Base-by-base conservation (phyloP, 1,140 invertebrate species). In the Brachionus koreanus region DNA sequence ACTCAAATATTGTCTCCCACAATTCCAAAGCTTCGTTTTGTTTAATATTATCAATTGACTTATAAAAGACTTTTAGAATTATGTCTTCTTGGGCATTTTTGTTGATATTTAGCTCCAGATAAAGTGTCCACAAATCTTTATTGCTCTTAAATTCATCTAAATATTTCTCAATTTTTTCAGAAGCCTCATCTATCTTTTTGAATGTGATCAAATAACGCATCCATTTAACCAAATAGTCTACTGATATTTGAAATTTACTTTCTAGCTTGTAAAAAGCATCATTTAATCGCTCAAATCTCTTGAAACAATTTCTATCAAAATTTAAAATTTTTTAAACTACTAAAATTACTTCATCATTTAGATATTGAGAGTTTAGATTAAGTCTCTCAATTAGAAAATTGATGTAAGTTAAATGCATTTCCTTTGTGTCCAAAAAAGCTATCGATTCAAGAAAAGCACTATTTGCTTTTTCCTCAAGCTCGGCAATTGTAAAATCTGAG, bases 341-440 rank as follows among this genome's bases (percentile, higher is more conserved):
- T n/a, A n/a, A n/a, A n/a, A n/a, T 77, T 77, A 77, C 75, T n/a
- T 79, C 76, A 39, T 79, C 76, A 29, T 35, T 79, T n/a, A 79
- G 33, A 61, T 42, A 79, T 61, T 79, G 46, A 29, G 76, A 79
- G 9, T 57, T 42, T 23, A 79, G 49, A 33, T 61, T 79, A 3
- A 79, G 33, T 61, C 76, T 19, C 13, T 79, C 76, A 12, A 79
- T 57, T 3, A 57, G 57, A 43, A 79, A 79, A 12, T 79, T 33
- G 10, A 79, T 61, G 13, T 79, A 63, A 61, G 61, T 79, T 19
- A 57, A 42, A 61, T 79, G 9, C 76, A 79, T 79, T 79, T 79
- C 57, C 19, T 65, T 9, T 13, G 49, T 79, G 13, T 79, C 35
- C n/a, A 79, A 43, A 16, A 2, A 16, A 12, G 7, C 23, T 0